These are phyloP conservation scores for Gisinianus flammeolus DNA, from an alignment of 2,888 invertebrate genomes.

Conservation along the genomic window DNA sequence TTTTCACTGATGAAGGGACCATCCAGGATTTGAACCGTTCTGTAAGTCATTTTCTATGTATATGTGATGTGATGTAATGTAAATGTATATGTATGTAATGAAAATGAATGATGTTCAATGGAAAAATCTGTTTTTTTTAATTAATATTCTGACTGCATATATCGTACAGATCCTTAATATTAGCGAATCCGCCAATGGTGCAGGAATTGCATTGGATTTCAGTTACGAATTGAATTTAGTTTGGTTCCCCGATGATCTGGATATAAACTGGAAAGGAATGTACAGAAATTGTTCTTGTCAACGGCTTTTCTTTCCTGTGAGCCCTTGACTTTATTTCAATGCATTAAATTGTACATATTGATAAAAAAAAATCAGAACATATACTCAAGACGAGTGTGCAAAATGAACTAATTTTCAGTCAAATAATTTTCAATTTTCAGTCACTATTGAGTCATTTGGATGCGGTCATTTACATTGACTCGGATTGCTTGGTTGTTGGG, in stretches of 20 bases:
- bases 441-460: conserved; percentile 69
- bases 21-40: neutral
- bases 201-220: conserved; percentile 4
- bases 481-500: conserved; percentile 85
- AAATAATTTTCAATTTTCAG: too few relatives aligned
- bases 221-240: neutral
- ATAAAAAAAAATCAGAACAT: neutral
- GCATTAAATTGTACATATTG: neutral
- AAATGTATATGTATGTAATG: too few relatives aligned
- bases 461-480: conserved; percentile 88
- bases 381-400: too few relatives aligned
- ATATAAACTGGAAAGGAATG: conserved; percentile 74
- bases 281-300: conserved; percentile 96
- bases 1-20: neutral
- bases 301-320: conserved; percentile 87
- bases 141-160: neutral
- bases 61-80: too few relatives aligned
- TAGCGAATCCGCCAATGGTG: neutral
- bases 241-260: neutral
- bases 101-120: too few relatives aligned
- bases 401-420: too few relatives aligned
- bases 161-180: neutral
- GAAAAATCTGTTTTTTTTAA: neutral
- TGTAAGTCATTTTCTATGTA: too few relatives aligned
- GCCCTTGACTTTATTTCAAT: too few relatives aligned